These are phyloP conservation scores for Phoenicopterus ruber DNA, from an alignment of 2,113 vertebrate species.

Conservation along the genomic window DNA sequence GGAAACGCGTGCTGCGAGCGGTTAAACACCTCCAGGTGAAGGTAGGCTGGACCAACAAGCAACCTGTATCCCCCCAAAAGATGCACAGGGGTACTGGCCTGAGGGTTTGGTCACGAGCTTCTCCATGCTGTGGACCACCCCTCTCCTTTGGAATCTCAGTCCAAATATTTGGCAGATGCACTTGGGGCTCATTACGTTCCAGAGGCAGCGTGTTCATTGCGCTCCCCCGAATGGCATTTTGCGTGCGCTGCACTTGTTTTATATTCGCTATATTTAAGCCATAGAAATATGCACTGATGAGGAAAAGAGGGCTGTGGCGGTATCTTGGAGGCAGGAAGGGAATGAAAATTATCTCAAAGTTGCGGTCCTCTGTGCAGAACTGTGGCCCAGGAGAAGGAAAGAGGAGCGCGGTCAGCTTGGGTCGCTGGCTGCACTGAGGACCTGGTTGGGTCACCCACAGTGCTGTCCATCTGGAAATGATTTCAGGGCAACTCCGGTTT, in stretches of 20 bases:
- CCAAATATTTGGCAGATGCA: conserved; percentile 13
- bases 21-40: neutral
- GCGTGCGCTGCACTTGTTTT: conserved; percentile 47
- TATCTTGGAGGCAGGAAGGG: neutral
- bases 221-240: conserved; percentile 37
- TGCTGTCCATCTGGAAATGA: neutral
- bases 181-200: conserved; percentile 8
- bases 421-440: neutral
- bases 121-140: neutral
- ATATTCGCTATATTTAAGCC: conserved; percentile 58
- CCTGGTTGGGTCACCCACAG: fast-evolving
- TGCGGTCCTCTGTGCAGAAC: neutral
- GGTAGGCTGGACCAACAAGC: neutral
- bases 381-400: neutral
- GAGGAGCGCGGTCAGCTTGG: fast-evolving
- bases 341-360: neutral
- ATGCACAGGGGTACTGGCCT: neutral
- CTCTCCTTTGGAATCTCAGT: neutral
- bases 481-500: neutral
- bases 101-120: neutral
- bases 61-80: neutral
- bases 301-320: neutral
- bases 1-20: neutral
- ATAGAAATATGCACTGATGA: neutral
- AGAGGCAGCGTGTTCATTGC: neutral